Evolutionary conservation across 2,888 invertebrate species (phyloP).

Genomic region (Timema podura): DNA sequence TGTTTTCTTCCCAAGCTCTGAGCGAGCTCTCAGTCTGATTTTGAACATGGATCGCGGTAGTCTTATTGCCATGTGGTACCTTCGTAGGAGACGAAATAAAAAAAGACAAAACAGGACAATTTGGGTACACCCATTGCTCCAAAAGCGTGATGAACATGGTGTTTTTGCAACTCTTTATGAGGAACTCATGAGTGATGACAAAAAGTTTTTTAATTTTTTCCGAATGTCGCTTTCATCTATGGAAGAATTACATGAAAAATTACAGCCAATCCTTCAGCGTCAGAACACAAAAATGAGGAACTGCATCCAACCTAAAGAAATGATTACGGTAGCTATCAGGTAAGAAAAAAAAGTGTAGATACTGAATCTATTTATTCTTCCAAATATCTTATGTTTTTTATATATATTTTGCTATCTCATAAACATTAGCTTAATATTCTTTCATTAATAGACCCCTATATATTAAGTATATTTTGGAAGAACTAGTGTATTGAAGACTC

Average conservation of each 20-base stretch:
- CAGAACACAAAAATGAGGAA: conserved; percentile 6
- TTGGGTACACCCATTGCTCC: background rate
- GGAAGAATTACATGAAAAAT: background rate
- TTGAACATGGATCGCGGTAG: background rate
- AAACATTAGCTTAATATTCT: too few species aligned
- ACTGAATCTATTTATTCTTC: too few species aligned
- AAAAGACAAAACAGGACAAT: background rate
- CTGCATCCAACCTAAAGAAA: background rate
- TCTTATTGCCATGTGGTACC: background rate
- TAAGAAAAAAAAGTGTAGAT: too few species aligned
- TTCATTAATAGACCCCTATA: too few species aligned
- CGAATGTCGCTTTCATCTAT: background rate
- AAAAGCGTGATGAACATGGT: conserved; percentile 2
- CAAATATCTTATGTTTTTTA: too few species aligned
- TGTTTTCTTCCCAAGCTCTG: too few species aligned
- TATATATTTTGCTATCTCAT: too few species aligned
- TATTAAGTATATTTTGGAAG: too few species aligned
- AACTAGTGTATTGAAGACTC: too few species aligned
- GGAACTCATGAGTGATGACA: too few species aligned
- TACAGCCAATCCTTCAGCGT: background rate
- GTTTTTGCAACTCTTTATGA: background rate
- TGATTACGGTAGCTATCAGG: too few species aligned
- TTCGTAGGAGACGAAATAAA: background rate
- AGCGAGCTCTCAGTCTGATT: too few species aligned
- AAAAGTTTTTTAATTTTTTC: background rate